phyloP scores from a whole-genome alignment of 37 sponge, comb jelly and placozoan genomes.

The Halichondria panicea region DNA sequence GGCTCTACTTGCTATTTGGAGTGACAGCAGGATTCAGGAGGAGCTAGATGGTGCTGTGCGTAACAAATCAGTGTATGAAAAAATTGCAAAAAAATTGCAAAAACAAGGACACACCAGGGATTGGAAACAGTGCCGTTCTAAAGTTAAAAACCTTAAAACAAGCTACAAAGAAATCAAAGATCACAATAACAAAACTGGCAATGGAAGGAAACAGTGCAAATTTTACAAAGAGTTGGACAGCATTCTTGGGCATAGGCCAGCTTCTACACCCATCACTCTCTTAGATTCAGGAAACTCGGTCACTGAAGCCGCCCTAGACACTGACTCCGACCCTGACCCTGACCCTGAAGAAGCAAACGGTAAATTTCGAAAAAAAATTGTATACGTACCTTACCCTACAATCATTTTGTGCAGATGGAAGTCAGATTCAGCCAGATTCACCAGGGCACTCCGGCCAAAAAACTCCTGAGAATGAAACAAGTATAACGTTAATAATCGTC shows the following conservation, averaged over 20 bases:
- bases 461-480: no score
- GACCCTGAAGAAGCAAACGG: conserved; percentile 1
- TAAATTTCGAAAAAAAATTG: no score
- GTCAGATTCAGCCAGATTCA: no score
- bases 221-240: neutral
- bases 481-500: no score
- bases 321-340: no score
- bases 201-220: neutral
- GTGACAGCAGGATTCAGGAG: neutral
- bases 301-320: no score
- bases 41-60: neutral
- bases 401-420: no score
- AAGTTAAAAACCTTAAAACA: conserved; percentile 9
- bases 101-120: conserved; percentile 1
- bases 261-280: neutral
- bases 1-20: neutral
- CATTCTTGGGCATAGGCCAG: conserved; percentile 3
- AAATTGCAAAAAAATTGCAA: neutral
- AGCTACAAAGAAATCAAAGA: neutral
- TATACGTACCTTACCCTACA: no score
- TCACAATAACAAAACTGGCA: neutral
- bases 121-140: neutral
- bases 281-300: no score
- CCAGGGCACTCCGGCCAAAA: no score
- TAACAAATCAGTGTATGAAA: neutral